Evolutionary conservation across 2,113 vertebrate genomes (phyloP), one percentile per base, ranked within the genome.

Genomic region (Mesembrinibis cayennensis): DNA sequence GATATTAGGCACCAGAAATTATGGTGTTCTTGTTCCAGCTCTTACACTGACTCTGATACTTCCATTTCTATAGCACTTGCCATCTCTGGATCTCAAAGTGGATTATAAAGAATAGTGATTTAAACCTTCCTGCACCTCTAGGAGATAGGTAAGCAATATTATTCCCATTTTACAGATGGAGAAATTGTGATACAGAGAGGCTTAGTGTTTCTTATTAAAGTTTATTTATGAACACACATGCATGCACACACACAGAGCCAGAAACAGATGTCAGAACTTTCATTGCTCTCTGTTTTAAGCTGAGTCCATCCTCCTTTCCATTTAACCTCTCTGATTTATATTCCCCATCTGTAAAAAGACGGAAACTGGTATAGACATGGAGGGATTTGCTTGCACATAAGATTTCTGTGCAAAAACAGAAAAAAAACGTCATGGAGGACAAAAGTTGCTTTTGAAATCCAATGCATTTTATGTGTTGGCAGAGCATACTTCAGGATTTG

Each of bases 41-140:
- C 95, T 97, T 97, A 53, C 90, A 96, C 96, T 98, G 92, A 96
- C 94, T 95, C 77, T 98, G 94, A 96, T 97, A 96, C 95, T 98
- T 97, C 94, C 96, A 97, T 96, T 97, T 97, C 96, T 94, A 63
- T 97, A 97, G 97, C 96, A 91, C 95, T 98, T 98, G 95, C 97
- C 97, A 98, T 97, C 96, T 98, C 93, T 96, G 97, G 96, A 97
- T 97, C 96, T 97, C 96, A 97, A 97, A 97, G 86, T 97, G 97
- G 95, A 97, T 97, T 97, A 97, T 98, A 96, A 97, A 97, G 97
- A 97, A 98, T 98, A 97, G 95, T 96, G 95, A 94, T 97, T 94
- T 97, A 97, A 97, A 96, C 95, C 93, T 97, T 94, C 96, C 97
- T 96, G 96, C 97, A 97, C 96, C 93, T 96, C 96, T 97, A 95